These are phyloP conservation scores for Yponomeuta malinellus DNA, from an alignment of 2,888 invertebrate species.

Conservation along the genomic window DNA sequence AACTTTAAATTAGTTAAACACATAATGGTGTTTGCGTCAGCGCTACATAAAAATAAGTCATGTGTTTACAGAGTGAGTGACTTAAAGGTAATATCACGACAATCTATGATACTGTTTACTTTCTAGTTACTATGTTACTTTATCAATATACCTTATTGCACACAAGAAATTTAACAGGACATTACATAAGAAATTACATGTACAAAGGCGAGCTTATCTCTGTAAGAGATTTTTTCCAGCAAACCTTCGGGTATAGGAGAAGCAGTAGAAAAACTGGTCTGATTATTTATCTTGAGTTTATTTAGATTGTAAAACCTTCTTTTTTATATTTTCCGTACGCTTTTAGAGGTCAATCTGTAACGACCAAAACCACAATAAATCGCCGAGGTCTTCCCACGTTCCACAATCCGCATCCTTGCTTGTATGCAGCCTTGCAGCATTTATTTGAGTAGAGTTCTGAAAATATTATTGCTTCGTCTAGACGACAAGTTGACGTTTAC, in stretches of 20 bases:
- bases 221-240: too few species aligned
- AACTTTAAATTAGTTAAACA: neutral
- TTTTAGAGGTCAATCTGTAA: too few species aligned
- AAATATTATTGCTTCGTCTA: neutral
- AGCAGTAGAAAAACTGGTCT: neutral
- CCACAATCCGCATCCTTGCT: neutral
- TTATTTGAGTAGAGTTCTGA: neutral
- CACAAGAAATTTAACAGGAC: too few species aligned
- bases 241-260: too few species aligned
- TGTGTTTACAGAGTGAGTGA: neutral
- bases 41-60: neutral
- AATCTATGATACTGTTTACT: neutral
- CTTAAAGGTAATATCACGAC: neutral
- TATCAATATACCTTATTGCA: too few species aligned
- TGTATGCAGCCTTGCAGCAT: neutral
- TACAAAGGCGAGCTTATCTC: too few species aligned
- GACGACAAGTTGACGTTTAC: constrained; percentile 11
- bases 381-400: neutral
- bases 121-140: neutral
- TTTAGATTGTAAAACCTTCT: neutral
- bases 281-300: neutral
- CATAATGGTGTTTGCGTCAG: neutral
- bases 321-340: neutral
- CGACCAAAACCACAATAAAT: too few species aligned
- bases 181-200: too few species aligned